Conservation (phyloP, 2,888 invertebrate genomes). For the Sinohyriopsis cumingii region DNA sequence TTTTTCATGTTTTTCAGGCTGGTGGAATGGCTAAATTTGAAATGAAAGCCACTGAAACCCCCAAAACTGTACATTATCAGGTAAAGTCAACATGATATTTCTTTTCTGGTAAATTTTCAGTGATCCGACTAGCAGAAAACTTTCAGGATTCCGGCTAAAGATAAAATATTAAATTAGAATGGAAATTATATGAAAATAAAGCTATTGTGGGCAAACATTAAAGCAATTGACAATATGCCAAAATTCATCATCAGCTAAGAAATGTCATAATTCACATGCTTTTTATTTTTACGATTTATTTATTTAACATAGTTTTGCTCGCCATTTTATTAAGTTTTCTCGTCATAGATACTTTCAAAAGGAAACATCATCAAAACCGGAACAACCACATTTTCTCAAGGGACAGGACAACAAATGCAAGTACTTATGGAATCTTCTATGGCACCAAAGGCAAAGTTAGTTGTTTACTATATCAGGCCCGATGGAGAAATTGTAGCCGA, state of each 20-base stretch:
- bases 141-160: too few relatives aligned
- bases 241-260: too few relatives aligned
- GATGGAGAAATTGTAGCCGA: constrained; percentile 82
- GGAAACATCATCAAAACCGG: constrained; percentile 41
- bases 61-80: constrained; percentile 32
- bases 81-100: constrained; percentile 9
- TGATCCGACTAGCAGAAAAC: too few relatives aligned
- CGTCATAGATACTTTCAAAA: constrained; percentile 48
- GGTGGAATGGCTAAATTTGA: constrained; percentile 30
- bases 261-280: too few relatives aligned
- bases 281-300: too few relatives aligned
- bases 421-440: constrained; percentile 78
- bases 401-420: constrained; percentile 63
- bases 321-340: background rate
- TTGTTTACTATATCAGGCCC: constrained; percentile 81
- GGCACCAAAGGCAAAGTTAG: constrained; percentile 83
- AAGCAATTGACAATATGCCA: too few relatives aligned
- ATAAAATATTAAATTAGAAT: too few relatives aligned
- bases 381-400: constrained; percentile 10
- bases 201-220: too few relatives aligned
- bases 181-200: too few relatives aligned
- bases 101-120: too few relatives aligned
- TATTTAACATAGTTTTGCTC: too few relatives aligned
- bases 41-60: constrained; percentile 30
- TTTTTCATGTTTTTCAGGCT: constrained; percentile 26